Conservation (phyloP, 1,140 invertebrate species). For the Drosophila setifemur region DNA sequence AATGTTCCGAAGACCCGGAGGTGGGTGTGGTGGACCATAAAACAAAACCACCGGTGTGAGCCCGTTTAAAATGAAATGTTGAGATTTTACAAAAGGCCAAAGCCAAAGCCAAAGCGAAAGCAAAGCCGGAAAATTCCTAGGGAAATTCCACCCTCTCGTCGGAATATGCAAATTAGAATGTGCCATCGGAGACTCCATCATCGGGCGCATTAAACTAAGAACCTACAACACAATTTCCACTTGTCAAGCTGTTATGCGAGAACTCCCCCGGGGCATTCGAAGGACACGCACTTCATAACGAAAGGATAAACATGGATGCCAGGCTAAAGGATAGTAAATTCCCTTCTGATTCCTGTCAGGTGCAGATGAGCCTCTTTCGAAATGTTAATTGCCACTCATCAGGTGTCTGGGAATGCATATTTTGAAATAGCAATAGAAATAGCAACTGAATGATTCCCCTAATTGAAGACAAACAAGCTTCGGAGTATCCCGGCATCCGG, state of each 20-base stretch:
- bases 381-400: conserved; percentile 12
- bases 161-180: conserved; percentile 34
- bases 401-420: background rate
- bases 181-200: conserved; percentile 7
- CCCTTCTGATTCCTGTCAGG: conserved; percentile 16
- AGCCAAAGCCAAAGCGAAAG: too few relatives aligned
- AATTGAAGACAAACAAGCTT: conserved; percentile 59
- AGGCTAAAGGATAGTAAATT: background rate
- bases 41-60: conserved; percentile 45
- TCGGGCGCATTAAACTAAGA: conserved; percentile 1
- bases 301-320: background rate
- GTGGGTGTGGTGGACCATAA: conserved; percentile 42
- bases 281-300: background rate
- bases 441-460: conserved; percentile 23
- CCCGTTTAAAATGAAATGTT: conserved; percentile 46
- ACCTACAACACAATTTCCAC: conserved; percentile 34
- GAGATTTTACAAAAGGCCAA: conserved; percentile 39
- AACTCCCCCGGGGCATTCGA: background rate
- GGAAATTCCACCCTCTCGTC: conserved; percentile 1
- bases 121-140: background rate
- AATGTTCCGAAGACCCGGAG: conserved; percentile 2
- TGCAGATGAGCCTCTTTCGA: conserved; percentile 3
- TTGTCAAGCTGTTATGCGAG: conserved; percentile 7
- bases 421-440: too few relatives aligned
- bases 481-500: background rate